Percentiles rank a stretch among this genome's conserved stretches.
Conservation (phyloP, 35 echinoderm and acorn worm genomes). For the Anneissia japonica region DNA sequence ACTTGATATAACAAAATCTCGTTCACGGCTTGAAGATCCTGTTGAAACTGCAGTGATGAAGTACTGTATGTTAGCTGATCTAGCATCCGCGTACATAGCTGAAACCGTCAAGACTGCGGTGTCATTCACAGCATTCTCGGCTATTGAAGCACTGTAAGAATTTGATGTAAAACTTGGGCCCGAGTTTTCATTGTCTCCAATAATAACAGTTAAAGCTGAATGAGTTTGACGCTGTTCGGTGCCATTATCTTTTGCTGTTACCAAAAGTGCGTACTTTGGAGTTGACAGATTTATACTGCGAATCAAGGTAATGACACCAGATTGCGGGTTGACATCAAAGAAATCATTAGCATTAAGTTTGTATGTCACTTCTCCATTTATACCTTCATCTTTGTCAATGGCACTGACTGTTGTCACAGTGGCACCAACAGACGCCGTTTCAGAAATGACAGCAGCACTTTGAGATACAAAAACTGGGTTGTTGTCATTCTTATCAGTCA, state of each 20-base stretch:
- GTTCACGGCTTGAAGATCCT: constrained; percentile 26
- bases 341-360: constrained; percentile 30
- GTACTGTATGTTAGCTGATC: constrained; percentile 48
- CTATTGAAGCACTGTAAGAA: constrained; percentile 34
- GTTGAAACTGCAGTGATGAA: constrained; percentile 66
- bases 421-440: constrained; percentile 18
- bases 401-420: constrained; percentile 56
- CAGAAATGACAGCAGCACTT: constrained; percentile 48
- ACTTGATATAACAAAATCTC: constrained; percentile 36
- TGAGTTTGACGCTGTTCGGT: constrained; percentile 20
- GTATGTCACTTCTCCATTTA: constrained; percentile 69
- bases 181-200: constrained; percentile 37
- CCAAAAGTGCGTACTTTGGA: constrained; percentile 36
- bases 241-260: constrained; percentile 58
- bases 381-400: constrained; percentile 60
- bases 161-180: constrained; percentile 47
- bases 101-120: constrained; percentile 48
- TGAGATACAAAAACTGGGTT: constrained; percentile 73
- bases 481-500: constrained; percentile 87
- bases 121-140: constrained; percentile 50
- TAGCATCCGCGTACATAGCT: constrained; percentile 47
- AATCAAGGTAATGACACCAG: constrained; percentile 56
- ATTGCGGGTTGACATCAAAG: constrained; percentile 53
- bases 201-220: constrained; percentile 43
- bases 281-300: not conserved